Base-by-base conservation (phyloP, 1,140 invertebrate species). In the Tetragonula clypearis region DNA sequence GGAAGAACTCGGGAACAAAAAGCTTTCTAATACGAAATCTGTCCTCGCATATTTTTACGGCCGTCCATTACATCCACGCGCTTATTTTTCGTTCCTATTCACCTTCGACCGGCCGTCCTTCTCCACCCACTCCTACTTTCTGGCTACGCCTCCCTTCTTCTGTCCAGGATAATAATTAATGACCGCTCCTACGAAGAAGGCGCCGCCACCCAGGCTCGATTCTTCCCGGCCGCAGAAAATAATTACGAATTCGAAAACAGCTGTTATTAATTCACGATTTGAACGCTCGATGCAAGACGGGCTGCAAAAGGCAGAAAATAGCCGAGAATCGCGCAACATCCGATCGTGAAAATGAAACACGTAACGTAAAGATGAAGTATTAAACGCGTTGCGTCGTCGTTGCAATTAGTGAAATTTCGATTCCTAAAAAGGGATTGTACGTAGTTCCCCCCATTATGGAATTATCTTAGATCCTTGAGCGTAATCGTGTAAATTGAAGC, bases 111-210 rank as follows among this genome's bases (percentile, higher is more conserved):
- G 62, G n/a, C 68, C 78, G 75, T 86, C 85, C 79, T 84, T 71
- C 85, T 82, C 69, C 69, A 84, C 88, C 88, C 88, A 89, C 88
- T 89, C 75, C 66, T 55, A 74, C 79, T 66, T 68, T 72, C 35
- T 49, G 41, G 65, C 85, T 53, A 79, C 82, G 65, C 88, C 85
- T 87, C 69, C 81, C 74, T 82, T 81, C 72, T 84, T 73, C 90
- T 79, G 87, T 90, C 88, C 85, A 84, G 76, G 86, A 90, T 89
- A 88, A 91, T 91, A 91, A 91, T 91, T 91, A 91, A 91, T 91
- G 90, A 90, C 86, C 88, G 72, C 71, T 90, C 78, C 78, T 88
- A 91, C 86, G 83, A 84, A 87, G 90, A 88, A 91, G 85, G 83
- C 88, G 86, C 87, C 88, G 90, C 90, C 90, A 91, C 90, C 90